These are phyloP conservation scores for Fulmarus glacialis DNA, from an alignment of 2,113 vertebrate species.

Conservation along the genomic window DNA sequence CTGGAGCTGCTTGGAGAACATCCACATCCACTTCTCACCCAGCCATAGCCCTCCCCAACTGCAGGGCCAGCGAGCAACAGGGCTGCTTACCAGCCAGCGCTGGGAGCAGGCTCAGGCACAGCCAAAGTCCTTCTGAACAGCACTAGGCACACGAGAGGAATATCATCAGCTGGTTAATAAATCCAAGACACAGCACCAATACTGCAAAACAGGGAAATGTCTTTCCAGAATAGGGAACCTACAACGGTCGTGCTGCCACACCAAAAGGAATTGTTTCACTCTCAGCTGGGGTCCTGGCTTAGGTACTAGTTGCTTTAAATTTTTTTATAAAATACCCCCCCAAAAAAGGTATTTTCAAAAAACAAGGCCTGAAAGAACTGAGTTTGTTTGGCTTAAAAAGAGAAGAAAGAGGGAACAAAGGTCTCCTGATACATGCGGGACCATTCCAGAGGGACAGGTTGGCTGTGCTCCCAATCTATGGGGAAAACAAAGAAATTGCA, in stretches of 20 bases:
- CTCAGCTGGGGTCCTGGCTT: background rate
- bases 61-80: background rate
- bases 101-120: background rate
- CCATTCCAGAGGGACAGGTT: rapidly evolving
- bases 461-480: background rate
- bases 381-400: background rate
- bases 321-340: background rate
- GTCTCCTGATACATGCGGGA: background rate
- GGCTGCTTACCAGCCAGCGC: rapidly evolving
- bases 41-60: background rate
- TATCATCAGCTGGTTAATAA: background rate
- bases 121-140: background rate
- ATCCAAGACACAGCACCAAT: background rate
- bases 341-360: background rate
- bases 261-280: background rate
- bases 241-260: background rate
- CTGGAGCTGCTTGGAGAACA: background rate
- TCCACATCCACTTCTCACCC: background rate
- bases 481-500: background rate
- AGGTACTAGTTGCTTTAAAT: background rate
- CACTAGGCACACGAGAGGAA: background rate
- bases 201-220: background rate
- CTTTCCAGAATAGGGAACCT: background rate
- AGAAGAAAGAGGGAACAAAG: background rate
- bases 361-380: background rate